phyloP scores from a whole-genome alignment of 2,113 vertebrate genomes.

The Sciurus niger region DNA sequence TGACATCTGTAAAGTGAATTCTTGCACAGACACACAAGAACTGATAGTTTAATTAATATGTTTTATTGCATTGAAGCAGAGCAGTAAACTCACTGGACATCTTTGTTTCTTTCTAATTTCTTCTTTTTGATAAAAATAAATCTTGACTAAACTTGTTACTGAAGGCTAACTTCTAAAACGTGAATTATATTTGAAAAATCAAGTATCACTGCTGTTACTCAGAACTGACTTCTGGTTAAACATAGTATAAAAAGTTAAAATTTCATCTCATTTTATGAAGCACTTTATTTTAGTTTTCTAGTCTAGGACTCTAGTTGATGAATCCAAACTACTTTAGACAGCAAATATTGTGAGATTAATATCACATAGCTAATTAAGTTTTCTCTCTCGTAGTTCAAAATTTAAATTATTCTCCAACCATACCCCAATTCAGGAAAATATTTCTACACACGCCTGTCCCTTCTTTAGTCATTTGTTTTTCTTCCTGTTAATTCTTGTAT shows the following conservation, averaged over 20 bases:
- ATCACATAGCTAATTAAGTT: constrained; percentile 11
- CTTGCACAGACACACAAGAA: not conserved
- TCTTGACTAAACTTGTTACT: constrained; percentile 52
- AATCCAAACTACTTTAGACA: not conserved
- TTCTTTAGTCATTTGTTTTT: not conserved
- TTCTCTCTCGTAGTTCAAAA: constrained; percentile 35
- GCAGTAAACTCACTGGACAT: constrained; percentile 16
- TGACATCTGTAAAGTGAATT: not conserved
- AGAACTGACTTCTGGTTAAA: not conserved
- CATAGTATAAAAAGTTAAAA: constrained; percentile 48
- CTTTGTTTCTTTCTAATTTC: constrained; percentile 52
- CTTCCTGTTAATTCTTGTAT: not conserved
- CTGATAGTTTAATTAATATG: constrained; percentile 47
- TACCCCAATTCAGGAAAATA: not conserved
- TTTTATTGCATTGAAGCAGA: constrained; percentile 19
- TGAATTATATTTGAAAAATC: constrained; percentile 52
- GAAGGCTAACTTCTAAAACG: constrained; percentile 45
- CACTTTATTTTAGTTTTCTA: not conserved
- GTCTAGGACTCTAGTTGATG: not conserved
- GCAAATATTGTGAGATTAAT: constrained; percentile 2
- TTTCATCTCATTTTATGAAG: constrained; percentile 15
- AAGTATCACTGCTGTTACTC: constrained; percentile 12
- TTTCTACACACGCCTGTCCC: not conserved
- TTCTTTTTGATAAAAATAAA: constrained; percentile 63
- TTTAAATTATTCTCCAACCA: not conserved